phyloP scores from a whole-genome alignment of 2,113 vertebrate species.

The Rissa tridactyla region DNA sequence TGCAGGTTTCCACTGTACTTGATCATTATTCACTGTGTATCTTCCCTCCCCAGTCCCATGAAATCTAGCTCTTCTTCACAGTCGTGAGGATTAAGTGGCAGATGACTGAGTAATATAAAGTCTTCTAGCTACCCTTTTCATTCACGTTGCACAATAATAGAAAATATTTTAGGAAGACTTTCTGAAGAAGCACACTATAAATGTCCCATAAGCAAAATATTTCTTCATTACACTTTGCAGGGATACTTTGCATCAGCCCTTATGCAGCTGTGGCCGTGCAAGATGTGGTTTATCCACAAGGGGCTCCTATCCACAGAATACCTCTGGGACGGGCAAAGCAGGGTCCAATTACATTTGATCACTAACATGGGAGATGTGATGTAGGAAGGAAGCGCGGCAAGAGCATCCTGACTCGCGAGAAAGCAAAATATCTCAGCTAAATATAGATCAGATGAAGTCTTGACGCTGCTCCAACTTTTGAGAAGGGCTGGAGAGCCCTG shows the following conservation, averaged over 20 bases:
- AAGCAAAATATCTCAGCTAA: neutral
- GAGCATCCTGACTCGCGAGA: neutral
- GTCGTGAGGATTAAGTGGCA: neutral
- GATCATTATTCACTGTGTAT: neutral
- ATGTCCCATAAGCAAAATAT: neutral
- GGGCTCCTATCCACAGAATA: neutral
- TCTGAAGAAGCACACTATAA: neutral
- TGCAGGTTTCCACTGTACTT: neutral
- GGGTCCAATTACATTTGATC: neutral
- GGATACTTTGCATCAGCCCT: neutral
- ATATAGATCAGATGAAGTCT: neutral
- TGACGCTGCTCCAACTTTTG: neutral
- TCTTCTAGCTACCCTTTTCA: neutral
- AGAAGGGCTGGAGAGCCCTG: neutral
- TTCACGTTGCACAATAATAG: neutral
- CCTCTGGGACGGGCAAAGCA: neutral
- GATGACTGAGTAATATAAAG: neutral
- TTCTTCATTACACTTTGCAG: neutral
- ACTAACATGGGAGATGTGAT: neutral
- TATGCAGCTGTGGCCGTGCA: neutral
- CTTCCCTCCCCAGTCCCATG: neutral
- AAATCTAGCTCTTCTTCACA: neutral
- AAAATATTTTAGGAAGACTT: neutral
- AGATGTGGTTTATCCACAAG: neutral
- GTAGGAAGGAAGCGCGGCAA: neutral